phyloP scores from a whole-genome alignment of 2,797 vertebrate species.

The Coreius guichenoti region DNA sequence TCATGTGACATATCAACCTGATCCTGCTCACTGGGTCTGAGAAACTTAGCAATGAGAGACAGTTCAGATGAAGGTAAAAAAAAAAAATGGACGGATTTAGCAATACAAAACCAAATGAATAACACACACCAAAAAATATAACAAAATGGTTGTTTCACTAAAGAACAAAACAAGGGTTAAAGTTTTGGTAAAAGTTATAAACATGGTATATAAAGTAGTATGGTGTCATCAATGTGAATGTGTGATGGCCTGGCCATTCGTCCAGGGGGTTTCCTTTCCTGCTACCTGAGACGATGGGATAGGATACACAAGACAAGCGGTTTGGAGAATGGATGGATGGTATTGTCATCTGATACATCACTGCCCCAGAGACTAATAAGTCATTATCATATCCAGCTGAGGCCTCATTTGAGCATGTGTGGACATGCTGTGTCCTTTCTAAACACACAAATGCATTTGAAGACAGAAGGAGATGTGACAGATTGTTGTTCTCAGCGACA shows the following conservation, averaged over 20 bases:
- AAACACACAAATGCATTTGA: constrained; percentile 33
- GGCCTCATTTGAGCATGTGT: constrained; percentile 29
- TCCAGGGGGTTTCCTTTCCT: neutral
- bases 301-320: neutral
- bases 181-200: neutral
- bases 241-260: neutral
- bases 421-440: constrained; percentile 44
- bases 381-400: constrained; percentile 40
- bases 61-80: too few species aligned
- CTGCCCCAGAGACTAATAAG: constrained; percentile 31
- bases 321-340: neutral
- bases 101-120: neutral
- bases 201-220: neutral
- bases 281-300: neutral
- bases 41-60: too few species aligned
- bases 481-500: constrained; percentile 47
- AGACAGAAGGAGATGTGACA: constrained; percentile 35
- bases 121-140: neutral
- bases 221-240: neutral
- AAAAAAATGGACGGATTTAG: too few species aligned
- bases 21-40: too few species aligned
- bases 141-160: neutral
- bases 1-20: too few species aligned
- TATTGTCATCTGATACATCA: neutral
- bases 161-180: neutral